These are phyloP conservation scores for Chaetorhynchus papuensis DNA, from an alignment of 2,113 vertebrate species.

Conservation along the genomic window DNA sequence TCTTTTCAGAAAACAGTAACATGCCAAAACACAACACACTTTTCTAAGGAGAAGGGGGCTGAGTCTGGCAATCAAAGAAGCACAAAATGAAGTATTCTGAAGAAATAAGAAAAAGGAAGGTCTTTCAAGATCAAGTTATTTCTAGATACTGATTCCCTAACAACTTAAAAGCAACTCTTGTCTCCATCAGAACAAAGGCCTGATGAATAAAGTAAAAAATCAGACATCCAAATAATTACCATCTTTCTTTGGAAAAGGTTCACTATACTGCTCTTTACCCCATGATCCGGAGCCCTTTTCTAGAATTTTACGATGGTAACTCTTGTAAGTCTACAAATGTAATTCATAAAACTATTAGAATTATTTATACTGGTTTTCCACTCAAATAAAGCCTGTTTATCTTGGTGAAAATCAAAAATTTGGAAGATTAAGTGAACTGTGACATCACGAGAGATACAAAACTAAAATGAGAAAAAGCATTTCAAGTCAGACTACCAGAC, in stretches of 20 bases:
- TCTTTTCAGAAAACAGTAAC: not conserved
- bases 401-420: not conserved
- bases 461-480: not conserved
- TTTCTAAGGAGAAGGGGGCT: not conserved
- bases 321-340: not conserved
- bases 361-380: not conserved
- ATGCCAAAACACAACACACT: accelerated
- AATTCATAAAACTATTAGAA: not conserved
- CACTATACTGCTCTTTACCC: not conserved
- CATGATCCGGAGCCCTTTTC: not conserved
- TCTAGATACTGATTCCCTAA: not conserved
- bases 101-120: not conserved
- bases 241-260: not conserved
- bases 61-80: not conserved
- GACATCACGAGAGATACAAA: not conserved
- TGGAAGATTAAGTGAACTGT: not conserved
- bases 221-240: not conserved
- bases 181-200: not conserved
- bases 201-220: not conserved
- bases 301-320: not conserved
- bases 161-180: not conserved
- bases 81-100: not conserved
- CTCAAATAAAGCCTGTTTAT: not conserved
- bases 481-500: not conserved
- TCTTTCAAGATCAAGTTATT: not conserved